Conservation (phyloP, 2,113 vertebrate genomes). For the Barbus barbus region DNA sequence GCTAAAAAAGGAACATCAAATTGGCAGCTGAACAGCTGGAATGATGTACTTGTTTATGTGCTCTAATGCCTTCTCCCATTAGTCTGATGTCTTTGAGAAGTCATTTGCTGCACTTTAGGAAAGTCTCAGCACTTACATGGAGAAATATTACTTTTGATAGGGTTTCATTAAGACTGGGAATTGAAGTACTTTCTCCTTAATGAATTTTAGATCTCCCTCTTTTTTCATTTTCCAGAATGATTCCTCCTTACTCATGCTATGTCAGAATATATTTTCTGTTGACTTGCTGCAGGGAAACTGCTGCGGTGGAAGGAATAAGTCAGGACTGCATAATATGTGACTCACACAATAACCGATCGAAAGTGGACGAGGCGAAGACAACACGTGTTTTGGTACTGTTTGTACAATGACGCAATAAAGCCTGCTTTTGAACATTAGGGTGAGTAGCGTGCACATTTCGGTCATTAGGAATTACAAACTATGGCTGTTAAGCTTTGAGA, state of each 20-base stretch:
- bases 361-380: neutral
- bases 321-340: neutral
- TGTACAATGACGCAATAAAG: constrained; percentile 33
- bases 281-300: constrained; percentile 4
- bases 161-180: constrained; percentile 76
- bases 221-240: neutral
- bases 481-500: constrained; percentile 58
- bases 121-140: constrained; percentile 82
- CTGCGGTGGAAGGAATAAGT: neutral
- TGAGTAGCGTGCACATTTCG: constrained; percentile 52
- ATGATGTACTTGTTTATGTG: constrained; percentile 87
- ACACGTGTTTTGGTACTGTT: constrained; percentile 8
- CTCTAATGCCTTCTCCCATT: constrained; percentile 80
- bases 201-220: constrained; percentile 59
- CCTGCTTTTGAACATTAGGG: constrained; percentile 46
- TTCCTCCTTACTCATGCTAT: neutral
- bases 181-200: constrained; percentile 70
- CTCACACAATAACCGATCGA: neutral
- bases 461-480: constrained; percentile 65
- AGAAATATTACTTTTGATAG: constrained; percentile 80
- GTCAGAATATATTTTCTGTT: constrained; percentile 28
- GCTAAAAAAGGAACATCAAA: constrained; percentile 80
- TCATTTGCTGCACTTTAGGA: constrained; percentile 75
- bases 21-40: constrained; percentile 78
- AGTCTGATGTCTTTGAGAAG: constrained; percentile 73